Evolutionary conservation across 2,888 invertebrate species (phyloP).

Genomic region (Caenorhabditis plicata): DNA sequence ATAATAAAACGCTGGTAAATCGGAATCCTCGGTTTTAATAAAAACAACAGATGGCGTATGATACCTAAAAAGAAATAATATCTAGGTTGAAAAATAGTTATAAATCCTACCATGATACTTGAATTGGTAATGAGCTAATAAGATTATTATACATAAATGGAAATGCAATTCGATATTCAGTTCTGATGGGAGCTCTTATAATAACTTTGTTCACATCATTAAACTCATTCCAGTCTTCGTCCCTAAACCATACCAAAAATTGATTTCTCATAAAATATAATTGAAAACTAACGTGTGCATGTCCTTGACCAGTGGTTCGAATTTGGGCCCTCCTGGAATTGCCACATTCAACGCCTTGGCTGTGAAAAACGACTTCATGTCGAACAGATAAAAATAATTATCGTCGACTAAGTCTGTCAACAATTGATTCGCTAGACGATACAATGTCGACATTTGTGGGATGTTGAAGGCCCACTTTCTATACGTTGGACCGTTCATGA

Average conservation of each 20-base stretch:
- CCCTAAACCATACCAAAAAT: constrained; percentile 70
- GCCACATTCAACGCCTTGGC: constrained; percentile 99
- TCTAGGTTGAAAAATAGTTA: not conserved
- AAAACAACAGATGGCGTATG: constrained; percentile 98
- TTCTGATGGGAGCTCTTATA: constrained; percentile 94
- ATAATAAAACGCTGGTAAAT: constrained; percentile 98
- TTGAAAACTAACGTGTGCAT: constrained; percentile 78
- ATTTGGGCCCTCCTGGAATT: constrained; percentile 98
- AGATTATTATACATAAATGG: constrained; percentile 94
- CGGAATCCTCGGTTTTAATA: constrained; percentile 99
- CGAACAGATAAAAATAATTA: constrained; percentile 98
- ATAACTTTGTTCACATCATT: constrained; percentile 99
- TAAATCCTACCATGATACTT: constrained; percentile 86
- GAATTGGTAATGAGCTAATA: constrained; percentile 81
- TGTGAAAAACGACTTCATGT: constrained; percentile 98
- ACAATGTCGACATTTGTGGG: constrained; percentile 95
- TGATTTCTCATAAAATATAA: not conserved
- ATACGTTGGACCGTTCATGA: constrained; percentile 94
- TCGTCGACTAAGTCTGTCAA: constrained; percentile 90
- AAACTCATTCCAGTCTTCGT: constrained; percentile 99
- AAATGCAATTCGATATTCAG: constrained; percentile 98
- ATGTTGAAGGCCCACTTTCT: constrained; percentile 91
- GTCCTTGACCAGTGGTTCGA: constrained; percentile 97
- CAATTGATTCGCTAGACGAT: constrained; percentile 93
- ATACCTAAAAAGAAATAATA: constrained; percentile 75